Evolutionary conservation across 2,113 vertebrate species (phyloP).

Genomic region (Chinchilla lanigera): DNA sequence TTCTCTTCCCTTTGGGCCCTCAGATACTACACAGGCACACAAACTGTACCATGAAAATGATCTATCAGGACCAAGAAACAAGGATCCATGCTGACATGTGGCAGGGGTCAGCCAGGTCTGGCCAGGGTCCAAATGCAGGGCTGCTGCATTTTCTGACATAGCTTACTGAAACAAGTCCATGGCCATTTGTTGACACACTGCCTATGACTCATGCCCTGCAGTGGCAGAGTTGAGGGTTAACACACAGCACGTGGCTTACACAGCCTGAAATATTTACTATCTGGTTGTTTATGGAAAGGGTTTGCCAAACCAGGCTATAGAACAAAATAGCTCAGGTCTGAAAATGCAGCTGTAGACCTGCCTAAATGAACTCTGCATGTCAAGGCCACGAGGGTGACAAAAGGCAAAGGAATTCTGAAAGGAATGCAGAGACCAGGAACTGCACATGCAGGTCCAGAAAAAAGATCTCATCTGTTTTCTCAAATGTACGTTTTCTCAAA

Average conservation of each 20-base stretch:
- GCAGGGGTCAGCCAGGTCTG: rapidly evolving
- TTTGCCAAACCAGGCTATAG: not conserved
- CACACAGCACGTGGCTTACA: rapidly evolving
- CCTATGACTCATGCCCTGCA: rapidly evolving
- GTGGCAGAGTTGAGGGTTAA: not conserved
- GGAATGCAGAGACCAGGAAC: not conserved
- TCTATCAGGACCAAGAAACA: not conserved
- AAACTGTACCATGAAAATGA: not conserved
- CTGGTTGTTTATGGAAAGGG: not conserved
- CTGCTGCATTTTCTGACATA: not conserved
- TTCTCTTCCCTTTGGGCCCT: not conserved
- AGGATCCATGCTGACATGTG: not conserved
- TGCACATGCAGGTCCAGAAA: not conserved
- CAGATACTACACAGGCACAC: not conserved
- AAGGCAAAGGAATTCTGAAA: not conserved
- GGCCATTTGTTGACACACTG: rapidly evolving
- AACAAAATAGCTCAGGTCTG: not conserved
- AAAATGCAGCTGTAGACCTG: not conserved
- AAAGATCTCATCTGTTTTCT: not conserved
- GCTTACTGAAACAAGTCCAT: not conserved
- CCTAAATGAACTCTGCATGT: too few relatives aligned
- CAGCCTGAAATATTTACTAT: not conserved
- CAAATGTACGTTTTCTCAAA: not conserved
- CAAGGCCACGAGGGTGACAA: too few relatives aligned
- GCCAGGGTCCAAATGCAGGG: not conserved